These are phyloP conservation scores for Protomyctophum bolini DNA, from an alignment of 2,113 vertebrate genomes.

Conservation along the genomic window DNA sequence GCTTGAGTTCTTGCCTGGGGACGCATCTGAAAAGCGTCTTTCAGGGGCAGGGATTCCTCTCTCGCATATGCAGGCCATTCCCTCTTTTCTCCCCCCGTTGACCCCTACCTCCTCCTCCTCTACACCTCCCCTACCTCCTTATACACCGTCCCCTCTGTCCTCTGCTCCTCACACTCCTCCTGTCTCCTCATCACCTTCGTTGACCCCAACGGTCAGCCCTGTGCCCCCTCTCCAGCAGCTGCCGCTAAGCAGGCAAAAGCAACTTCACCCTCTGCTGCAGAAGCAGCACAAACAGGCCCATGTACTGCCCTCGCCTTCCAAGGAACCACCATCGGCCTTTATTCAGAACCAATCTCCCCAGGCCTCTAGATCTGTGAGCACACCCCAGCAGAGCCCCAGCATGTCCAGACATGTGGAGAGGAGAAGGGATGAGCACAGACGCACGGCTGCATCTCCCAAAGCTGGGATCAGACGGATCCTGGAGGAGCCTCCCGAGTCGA, in stretches of 20 bases:
- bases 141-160: constrained; percentile 66
- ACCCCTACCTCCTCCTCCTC: constrained; percentile 72
- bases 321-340: constrained; percentile 53
- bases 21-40: constrained; percentile 83
- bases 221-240: constrained; percentile 57
- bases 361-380: constrained; percentile 28
- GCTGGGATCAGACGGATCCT: constrained; percentile 57
- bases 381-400: constrained; percentile 52
- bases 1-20: constrained; percentile 84
- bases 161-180: constrained; percentile 73
- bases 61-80: constrained; percentile 63
- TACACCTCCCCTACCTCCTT: constrained; percentile 65
- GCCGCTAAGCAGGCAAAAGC: constrained; percentile 66
- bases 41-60: constrained; percentile 77
- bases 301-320: constrained; percentile 45
- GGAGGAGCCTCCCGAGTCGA: constrained; percentile 64
- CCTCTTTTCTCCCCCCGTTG: constrained; percentile 55
- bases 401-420: constrained; percentile 39
- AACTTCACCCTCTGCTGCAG: constrained; percentile 55
- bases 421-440: constrained; percentile 45
- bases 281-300: constrained; percentile 64
- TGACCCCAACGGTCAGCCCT: constrained; percentile 64
- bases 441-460: constrained; percentile 58
- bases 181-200: constrained; percentile 64
- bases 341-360: constrained; percentile 30